Evolutionary conservation across 1,140 invertebrate species (phyloP).

Genomic region (Gryllus bimaculatus): DNA sequence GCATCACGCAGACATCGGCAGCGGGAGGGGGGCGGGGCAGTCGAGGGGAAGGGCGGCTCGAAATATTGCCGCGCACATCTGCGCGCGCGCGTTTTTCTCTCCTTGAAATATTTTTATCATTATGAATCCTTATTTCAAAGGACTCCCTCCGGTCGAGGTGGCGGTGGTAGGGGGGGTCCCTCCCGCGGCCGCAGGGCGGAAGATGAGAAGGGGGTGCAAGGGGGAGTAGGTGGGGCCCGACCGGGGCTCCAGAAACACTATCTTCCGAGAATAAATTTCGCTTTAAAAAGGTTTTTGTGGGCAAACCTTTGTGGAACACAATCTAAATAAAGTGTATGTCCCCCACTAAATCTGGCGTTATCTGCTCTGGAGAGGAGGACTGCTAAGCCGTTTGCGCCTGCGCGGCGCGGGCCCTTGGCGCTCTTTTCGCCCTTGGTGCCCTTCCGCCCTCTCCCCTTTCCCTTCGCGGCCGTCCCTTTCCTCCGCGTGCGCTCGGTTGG

Average conservation of each 20-base stretch:
- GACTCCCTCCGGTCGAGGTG: too few species aligned
- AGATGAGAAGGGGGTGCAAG: too few species aligned
- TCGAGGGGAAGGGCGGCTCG: too few species aligned
- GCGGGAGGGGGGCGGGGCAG: too few species aligned
- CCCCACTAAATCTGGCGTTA: neutral
- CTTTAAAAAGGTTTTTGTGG: constrained; percentile 1
- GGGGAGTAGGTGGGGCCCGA: too few species aligned
- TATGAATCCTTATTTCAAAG: neutral
- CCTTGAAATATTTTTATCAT: neutral
- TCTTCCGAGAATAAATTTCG: neutral
- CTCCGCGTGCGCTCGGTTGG: too few species aligned
- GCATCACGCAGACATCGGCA: too few species aligned
- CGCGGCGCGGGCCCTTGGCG: neutral
- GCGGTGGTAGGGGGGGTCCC: too few species aligned
- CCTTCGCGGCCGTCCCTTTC: neutral
- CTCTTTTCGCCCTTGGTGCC: neutral
- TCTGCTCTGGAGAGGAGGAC: neutral
- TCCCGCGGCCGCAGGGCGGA: too few species aligned
- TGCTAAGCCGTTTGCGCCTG: neutral
- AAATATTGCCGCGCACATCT: neutral
- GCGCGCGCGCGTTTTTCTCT: neutral
- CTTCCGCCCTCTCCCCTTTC: neutral
- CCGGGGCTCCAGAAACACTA: neutral
- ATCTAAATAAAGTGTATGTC: constrained; percentile 5
- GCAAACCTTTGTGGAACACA: neutral